Base-by-base conservation (phyloP, 2,888 invertebrate genomes). In the Catonia carolina region DNA sequence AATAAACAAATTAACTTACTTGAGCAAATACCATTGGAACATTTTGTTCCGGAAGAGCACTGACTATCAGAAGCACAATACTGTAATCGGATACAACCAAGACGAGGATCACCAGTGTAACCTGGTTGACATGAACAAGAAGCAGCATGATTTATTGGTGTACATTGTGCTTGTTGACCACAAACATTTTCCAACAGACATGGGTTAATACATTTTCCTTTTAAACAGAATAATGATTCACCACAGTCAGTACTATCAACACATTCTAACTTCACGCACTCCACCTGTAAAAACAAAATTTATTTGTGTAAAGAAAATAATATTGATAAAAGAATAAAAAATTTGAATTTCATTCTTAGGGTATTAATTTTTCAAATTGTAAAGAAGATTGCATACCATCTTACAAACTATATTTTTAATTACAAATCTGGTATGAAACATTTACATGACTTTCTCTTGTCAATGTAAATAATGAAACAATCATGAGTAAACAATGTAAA, bases 71-170 rank as follows among this genome's bases (percentile, higher is more conserved):
- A 78, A 48, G 83, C 83, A 68, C 94, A 94, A 67, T 89, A 89
- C 66, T 90, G 88, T 51, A 93, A 78, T 1, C 84, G 79, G 22
- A 87, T 83, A 69, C 93, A 93, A 12, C 92, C 92, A 60, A 90
- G 77, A 59, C 86, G 84, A 10, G 93, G 88, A 73, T 92, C 89
- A 22, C 92, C 92, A 1, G 90, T 90, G 62, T 82, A 86, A 42
- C 92, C 92, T 20, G 88, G 78, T 65, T 84, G 78, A 70, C 94
- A 94, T n/a, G 82, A 79, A 69, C 94, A 94, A 35, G 87, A 77
- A 1, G 88, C 88, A 48, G 86, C 81, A 67, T 93, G 92, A 70
- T 88, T 88, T 62, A 78, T 77, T 0, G 89, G 79, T 2, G 79
- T 73, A 68, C 93, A 93, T 56, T 82, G 79, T 0, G 91, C 86